phyloP scores from a whole-genome alignment of 1,140 invertebrate species.

The Drosophila lacteicornis region DNA sequence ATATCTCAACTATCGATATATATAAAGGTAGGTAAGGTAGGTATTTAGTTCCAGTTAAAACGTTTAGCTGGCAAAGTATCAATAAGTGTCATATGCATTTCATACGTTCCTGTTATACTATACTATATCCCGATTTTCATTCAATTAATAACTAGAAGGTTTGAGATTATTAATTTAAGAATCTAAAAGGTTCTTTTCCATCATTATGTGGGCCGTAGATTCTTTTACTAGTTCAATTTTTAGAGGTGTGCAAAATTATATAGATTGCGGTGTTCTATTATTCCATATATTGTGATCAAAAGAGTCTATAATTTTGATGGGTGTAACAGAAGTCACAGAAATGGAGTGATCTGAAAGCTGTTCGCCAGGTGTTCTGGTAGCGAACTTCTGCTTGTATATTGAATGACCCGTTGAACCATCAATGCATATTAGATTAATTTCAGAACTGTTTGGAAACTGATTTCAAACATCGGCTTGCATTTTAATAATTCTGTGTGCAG shows the following conservation, averaged over 20 bases:
- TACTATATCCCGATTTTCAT: slow-evolving; percentile 12
- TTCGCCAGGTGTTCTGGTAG: slow-evolving; percentile 16
- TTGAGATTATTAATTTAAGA: neutral
- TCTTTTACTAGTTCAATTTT: slow-evolving; percentile 10
- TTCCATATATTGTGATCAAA: no score
- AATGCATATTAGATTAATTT: slow-evolving; percentile 10
- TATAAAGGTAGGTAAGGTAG: no score
- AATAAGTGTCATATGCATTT: slow-evolving; percentile 2
- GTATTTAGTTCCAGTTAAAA: neutral
- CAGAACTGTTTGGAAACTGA: slow-evolving; percentile 4
- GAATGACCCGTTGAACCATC: slow-evolving; percentile 21
- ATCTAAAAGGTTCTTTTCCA: slow-evolving; percentile 7
- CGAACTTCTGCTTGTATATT: slow-evolving; percentile 24
- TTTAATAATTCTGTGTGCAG: no score
- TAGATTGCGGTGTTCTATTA: slow-evolving; percentile 28
- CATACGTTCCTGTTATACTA: slow-evolving; percentile 8
- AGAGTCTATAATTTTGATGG: slow-evolving; percentile 25
- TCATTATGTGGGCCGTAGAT: slow-evolving; percentile 5
- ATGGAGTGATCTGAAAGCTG: slow-evolving; percentile 29
- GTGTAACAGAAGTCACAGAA: slow-evolving; percentile 43
- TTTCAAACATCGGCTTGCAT: no score
- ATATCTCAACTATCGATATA: no score
- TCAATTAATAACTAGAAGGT: slow-evolving; percentile 8
- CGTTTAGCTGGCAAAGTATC: slow-evolving; percentile 3
- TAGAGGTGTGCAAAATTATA: neutral